Evolutionary conservation across 2,797 vertebrate genomes (phyloP).

Genomic region (Pangasius djambal): DNA sequence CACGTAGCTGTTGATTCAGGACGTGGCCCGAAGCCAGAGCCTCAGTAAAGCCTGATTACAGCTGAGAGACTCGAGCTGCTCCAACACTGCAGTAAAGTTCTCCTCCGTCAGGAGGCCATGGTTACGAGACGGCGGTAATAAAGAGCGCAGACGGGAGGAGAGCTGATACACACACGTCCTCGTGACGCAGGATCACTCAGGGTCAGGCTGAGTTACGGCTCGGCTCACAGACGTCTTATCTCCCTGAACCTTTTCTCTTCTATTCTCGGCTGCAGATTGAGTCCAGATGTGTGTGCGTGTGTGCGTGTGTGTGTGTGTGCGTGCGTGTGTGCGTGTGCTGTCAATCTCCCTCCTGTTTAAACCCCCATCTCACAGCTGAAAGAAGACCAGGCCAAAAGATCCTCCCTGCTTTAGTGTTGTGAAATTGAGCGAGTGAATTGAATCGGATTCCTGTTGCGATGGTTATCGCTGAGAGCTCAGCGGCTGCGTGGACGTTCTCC

Average conservation of each 20-base stretch:
- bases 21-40: conserved; percentile 61
- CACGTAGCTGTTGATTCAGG: conserved; percentile 61
- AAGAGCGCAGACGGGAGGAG: conserved; percentile 39
- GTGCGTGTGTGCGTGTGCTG: conserved; percentile 22
- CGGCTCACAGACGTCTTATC: not conserved
- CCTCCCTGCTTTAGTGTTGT: not conserved
- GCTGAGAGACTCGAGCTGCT: conserved; percentile 42
- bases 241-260: conserved; percentile 31
- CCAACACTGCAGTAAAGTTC: not conserved
- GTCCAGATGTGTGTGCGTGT: conserved; percentile 61
- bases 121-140: conserved; percentile 57
- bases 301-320: not conserved
- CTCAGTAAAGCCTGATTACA: conserved; percentile 61
- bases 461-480: not conserved
- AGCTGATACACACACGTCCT: conserved; percentile 19
- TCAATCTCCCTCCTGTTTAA: not conserved
- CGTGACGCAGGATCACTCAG: not conserved
- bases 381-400: not conserved
- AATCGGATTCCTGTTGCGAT: not conserved
- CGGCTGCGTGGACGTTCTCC: not conserved
- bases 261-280: conserved; percentile 65
- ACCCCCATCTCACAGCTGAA: not conserved
- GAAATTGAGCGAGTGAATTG: conserved; percentile 2
- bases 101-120: conserved; percentile 43
- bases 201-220: conserved; percentile 5